Conservation (phyloP, 2,888 invertebrate genomes). For the Eupithecia vulgata region DNA sequence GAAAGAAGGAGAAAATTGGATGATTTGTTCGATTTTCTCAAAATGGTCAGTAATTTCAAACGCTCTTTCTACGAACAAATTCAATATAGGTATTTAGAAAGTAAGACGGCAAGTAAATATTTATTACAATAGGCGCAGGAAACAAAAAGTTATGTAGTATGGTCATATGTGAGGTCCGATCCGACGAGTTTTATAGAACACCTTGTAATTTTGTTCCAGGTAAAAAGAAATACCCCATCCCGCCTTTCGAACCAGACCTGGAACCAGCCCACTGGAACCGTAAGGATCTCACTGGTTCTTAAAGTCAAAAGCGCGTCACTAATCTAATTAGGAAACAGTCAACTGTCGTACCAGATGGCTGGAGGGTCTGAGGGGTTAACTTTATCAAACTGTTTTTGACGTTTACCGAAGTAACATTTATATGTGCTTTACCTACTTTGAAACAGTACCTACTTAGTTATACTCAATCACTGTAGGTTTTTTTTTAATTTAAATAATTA, state of each 20-base stretch:
- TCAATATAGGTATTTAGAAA: too few species aligned
- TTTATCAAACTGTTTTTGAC: slow-evolving; percentile 6
- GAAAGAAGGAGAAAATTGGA: too few species aligned
- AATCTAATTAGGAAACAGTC: slow-evolving; percentile 23
- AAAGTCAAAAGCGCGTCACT: slow-evolving; percentile 21
- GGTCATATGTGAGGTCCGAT: neutral
- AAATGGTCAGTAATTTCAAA: too few species aligned
- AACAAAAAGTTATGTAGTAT: too few species aligned
- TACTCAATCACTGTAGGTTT: too few species aligned
- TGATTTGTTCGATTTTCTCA: too few species aligned
- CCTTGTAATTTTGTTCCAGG: slow-evolving; percentile 65
- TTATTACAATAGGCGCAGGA: too few species aligned
- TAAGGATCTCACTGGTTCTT: slow-evolving; percentile 36
- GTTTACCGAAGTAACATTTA: neutral
- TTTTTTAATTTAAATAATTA: too few species aligned
- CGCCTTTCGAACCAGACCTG: slow-evolving; percentile 71
- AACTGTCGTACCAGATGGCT: slow-evolving; percentile 21
- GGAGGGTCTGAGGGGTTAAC: slow-evolving; percentile 1
- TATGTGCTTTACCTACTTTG: neutral
- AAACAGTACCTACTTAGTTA: neutral
- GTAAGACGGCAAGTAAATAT: too few species aligned
- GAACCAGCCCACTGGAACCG: slow-evolving; percentile 60
- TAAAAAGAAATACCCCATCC: slow-evolving; percentile 74
- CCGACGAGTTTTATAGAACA: neutral
- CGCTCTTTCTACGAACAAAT: too few species aligned